phyloP scores from a whole-genome alignment of 2,797 vertebrate species.

The Tragopan temminckii region DNA sequence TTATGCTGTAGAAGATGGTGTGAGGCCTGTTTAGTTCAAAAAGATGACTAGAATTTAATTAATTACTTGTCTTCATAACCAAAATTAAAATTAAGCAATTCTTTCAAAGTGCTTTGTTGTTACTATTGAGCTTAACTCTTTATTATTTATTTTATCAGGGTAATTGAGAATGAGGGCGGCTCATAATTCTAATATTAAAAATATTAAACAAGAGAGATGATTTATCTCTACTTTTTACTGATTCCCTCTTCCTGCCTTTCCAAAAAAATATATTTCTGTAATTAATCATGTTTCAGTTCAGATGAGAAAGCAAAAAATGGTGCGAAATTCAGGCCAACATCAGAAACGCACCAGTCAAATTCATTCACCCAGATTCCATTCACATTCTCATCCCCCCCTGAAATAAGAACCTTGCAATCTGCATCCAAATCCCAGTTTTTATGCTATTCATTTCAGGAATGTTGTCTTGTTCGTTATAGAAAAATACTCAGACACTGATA shows the following conservation, averaged over 20 bases:
- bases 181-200: slow-evolving; percentile 1
- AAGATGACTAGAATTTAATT: slow-evolving; percentile 55
- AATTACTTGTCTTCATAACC: neutral
- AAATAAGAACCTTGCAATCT: neutral
- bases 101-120: slow-evolving; percentile 18
- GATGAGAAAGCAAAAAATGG: neutral
- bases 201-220: neutral
- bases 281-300: neutral
- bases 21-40: slow-evolving; percentile 7
- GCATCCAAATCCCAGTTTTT: neutral
- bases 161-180: slow-evolving; percentile 26
- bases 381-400: neutral
- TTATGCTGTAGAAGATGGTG: slow-evolving; percentile 40
- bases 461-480: neutral
- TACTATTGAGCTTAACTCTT: slow-evolving; percentile 3
- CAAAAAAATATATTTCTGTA: neutral
- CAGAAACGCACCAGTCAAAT: neutral
- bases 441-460: neutral
- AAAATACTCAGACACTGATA: neutral
- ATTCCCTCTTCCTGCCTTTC: neutral
- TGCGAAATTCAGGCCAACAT: neutral
- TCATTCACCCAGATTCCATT: neutral
- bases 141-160: neutral
- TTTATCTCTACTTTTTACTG: neutral
- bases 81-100: slow-evolving; percentile 1